Evolutionary conservation across 2,113 vertebrate species (phyloP).

Genomic region (Myotis davidii): DNA sequence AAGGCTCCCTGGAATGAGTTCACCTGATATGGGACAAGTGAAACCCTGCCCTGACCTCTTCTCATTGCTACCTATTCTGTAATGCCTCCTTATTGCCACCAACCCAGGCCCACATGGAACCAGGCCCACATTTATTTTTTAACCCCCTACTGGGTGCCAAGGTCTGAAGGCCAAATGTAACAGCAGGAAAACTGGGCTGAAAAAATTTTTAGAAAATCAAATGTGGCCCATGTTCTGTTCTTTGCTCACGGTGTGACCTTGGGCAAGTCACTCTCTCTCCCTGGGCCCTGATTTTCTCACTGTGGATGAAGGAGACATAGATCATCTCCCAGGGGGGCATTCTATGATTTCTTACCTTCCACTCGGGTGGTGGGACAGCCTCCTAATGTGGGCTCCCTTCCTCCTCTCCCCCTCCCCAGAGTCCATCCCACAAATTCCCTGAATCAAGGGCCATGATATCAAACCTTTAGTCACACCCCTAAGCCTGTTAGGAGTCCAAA

Average conservation of each 20-base stretch:
- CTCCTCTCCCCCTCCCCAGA: accelerated
- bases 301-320: neutral
- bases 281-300: neutral
- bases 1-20: neutral
- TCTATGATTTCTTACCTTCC: neutral
- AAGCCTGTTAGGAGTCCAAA: neutral
- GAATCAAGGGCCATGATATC: neutral
- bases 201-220: neutral
- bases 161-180: neutral
- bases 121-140: neutral
- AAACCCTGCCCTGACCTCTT: neutral
- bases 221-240: neutral
- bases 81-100: neutral
- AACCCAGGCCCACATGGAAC: neutral
- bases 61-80: accelerated
- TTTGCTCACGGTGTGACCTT: neutral
- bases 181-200: neutral
- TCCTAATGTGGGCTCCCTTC: neutral
- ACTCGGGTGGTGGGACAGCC: too few species aligned
- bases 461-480: neutral
- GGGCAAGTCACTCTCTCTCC: neutral
- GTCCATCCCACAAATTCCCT: neutral
- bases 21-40: too few species aligned
- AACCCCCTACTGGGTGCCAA: neutral
- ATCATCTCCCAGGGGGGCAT: neutral